Evolutionary conservation across 2,113 vertebrate genomes (phyloP), one percentile per base, ranked within the genome.

Genomic region (Cyanoliseus patagonus): DNA sequence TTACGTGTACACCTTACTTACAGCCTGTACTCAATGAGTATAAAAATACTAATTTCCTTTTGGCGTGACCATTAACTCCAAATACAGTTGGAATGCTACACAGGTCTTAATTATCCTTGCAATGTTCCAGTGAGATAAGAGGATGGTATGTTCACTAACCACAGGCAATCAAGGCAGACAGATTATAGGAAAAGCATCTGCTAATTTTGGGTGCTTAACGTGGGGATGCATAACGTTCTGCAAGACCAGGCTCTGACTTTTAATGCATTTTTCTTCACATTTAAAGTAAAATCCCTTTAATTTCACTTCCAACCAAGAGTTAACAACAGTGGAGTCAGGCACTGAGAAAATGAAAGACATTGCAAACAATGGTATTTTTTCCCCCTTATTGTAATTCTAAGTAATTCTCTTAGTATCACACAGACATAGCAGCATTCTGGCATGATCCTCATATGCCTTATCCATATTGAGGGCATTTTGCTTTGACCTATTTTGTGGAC

Each of bases 121-220:
- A 86, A 19, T 75, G 51, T 73, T 91, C 33, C 93, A 79, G 64
- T 78, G 86, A 91, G 91, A 44, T 92, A 76, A 75, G 86, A 86
- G 70, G 52, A 28, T 81, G 89, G 39, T 30, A 19, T 78, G 76
- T 78, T 92, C 64, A 28, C 66, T 68, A 42, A 72, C 86, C 83
- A 64, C 83, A 76, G 80, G 66, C 75, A 62, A 68, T 52, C 47
- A 62, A 49, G 73, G 62, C 73, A 91, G 66, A 55, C 44, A 86
- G 64, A 75, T 88, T 75, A 37, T 61, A 77, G 52, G 62, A 92
- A 66, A 91, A 68, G n/a, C 27, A 3, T 66, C 77, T 95, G 52
- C 70, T 87, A 8, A 73, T 92, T 89, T 92, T 44, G 62, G 18
- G 57, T 84, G 33, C 47, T 87, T 76, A 61, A 75, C 46, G n/a